These are phyloP conservation scores for Eclectus roratus DNA, from an alignment of 2,113 vertebrate species.

Conservation along the genomic window DNA sequence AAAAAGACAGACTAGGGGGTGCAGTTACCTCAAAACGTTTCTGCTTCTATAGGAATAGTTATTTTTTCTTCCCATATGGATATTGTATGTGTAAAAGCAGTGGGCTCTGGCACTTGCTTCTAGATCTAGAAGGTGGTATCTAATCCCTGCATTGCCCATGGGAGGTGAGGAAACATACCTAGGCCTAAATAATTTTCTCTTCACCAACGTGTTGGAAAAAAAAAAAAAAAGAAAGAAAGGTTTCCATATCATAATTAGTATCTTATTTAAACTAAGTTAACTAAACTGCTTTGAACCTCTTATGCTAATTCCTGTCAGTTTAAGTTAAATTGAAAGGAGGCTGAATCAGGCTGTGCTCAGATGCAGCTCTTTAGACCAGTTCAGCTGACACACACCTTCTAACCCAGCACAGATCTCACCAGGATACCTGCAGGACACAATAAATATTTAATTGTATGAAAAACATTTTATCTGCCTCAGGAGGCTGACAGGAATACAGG, in stretches of 20 bases:
- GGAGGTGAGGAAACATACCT: neutral
- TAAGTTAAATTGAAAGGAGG: neutral
- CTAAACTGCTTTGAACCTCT: neutral
- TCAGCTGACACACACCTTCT: neutral
- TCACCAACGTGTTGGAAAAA: neutral
- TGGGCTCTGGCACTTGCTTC: neutral
- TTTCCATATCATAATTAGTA: neutral
- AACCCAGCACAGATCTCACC: neutral
- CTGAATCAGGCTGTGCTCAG: neutral
- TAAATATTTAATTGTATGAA: constrained; percentile 22
- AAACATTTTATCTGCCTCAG: constrained; percentile 23
- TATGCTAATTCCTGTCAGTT: neutral
- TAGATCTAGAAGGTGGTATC: neutral
- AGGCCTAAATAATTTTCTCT: neutral
- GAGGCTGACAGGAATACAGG: neutral
- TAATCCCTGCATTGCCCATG: neutral
- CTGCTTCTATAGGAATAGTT: neutral
- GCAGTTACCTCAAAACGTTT: neutral
- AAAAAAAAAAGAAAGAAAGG: neutral
- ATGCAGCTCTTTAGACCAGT: neutral
- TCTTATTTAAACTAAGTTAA: neutral
- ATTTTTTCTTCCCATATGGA: neutral
- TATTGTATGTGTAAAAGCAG: neutral
- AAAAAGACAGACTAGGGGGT: neutral
- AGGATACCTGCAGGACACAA: neutral